phyloP scores from a whole-genome alignment of 2,797 vertebrate genomes.

The Neostethus bicornis region DNA sequence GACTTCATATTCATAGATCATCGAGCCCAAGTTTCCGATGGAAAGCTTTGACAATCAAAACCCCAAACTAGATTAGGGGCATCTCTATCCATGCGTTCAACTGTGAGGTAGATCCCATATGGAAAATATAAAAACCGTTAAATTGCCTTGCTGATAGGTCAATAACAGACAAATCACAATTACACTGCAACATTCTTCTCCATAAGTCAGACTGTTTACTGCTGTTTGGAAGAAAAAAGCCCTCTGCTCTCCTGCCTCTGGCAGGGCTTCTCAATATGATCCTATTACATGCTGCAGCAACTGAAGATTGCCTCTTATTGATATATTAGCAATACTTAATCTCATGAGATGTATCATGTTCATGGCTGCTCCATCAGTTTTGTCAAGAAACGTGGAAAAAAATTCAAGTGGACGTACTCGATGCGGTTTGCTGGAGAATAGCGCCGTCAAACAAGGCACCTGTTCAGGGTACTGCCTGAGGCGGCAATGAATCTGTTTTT shows the following conservation, averaged over 20 bases:
- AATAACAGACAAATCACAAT: neutral
- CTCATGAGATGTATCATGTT: constrained; percentile 28
- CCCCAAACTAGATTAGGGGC: neutral
- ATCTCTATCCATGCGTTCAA: neutral
- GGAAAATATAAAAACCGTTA: neutral
- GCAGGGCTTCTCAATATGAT: constrained; percentile 20
- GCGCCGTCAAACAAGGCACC: constrained; percentile 51
- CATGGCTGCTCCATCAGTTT: constrained; percentile 36
- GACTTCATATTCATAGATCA: too few relatives aligned
- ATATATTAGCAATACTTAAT: constrained; percentile 25
- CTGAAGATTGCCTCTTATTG: constrained; percentile 28
- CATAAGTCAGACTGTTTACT: constrained; percentile 11
- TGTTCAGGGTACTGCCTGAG: constrained; percentile 49
- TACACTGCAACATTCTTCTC: neutral
- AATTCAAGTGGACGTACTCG: constrained; percentile 35
- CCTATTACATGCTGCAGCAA: constrained; percentile 21
- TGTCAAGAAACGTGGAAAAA: constrained; percentile 2
- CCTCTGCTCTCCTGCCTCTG: neutral
- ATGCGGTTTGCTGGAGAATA: constrained; percentile 33
- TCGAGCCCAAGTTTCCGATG: too few relatives aligned
- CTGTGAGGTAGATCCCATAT: neutral
- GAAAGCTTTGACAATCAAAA: too few relatives aligned
- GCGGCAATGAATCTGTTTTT: constrained; percentile 50
- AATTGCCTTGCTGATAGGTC: constrained; percentile 5
- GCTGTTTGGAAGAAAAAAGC: constrained; percentile 6